phyloP scores from a whole-genome alignment of 2,113 vertebrate genomes.

The Amphiprion ocellaris region DNA sequence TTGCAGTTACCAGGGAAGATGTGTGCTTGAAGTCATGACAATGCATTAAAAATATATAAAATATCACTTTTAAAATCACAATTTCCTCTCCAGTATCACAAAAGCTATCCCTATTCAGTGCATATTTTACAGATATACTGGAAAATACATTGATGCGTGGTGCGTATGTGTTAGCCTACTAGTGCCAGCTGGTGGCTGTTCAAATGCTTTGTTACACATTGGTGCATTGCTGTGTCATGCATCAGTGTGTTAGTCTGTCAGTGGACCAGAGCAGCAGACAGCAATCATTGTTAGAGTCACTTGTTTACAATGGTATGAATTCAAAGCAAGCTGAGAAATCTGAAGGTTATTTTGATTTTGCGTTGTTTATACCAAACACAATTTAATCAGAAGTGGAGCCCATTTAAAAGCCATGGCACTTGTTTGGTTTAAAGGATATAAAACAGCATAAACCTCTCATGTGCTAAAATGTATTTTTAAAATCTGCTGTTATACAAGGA shows the following conservation, averaged over 20 bases:
- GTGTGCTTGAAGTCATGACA: background rate
- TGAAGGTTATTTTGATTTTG: background rate
- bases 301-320: background rate
- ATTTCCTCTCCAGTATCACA: background rate
- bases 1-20: background rate
- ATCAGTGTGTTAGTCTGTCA: constrained; percentile 24
- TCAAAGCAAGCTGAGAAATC: background rate
- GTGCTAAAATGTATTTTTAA: background rate
- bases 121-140: background rate
- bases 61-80: background rate
- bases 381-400: no score
- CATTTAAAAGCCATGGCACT: background rate
- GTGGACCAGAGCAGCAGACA: constrained; percentile 21
- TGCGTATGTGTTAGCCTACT: constrained; percentile 35
- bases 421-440: background rate
- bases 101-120: background rate
- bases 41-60: no score
- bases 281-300: constrained; percentile 4
- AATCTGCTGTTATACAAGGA: background rate
- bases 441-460: background rate
- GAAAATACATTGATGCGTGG: background rate
- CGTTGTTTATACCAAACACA: background rate
- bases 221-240: constrained; percentile 43
- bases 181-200: constrained; percentile 60
- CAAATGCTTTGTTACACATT: constrained; percentile 33